phyloP scores from a whole-genome alignment of 2,113 vertebrate genomes.

The Cyphomyrus discorhynchus region DNA sequence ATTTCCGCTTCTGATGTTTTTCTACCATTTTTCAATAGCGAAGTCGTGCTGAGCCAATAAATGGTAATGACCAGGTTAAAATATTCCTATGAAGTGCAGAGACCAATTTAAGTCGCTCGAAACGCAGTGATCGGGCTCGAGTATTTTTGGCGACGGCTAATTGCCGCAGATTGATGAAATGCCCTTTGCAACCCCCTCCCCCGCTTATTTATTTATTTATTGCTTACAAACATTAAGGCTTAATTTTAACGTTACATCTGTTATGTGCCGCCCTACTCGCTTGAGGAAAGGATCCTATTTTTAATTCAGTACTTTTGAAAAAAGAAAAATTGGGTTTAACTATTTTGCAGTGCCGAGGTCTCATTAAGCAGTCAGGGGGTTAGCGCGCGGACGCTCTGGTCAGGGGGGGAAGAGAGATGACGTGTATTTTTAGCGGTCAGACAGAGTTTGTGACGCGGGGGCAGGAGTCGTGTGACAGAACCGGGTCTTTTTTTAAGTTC shows the following conservation, averaged over 20 bases:
- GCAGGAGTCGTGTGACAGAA: neutral
- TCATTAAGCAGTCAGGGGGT: neutral
- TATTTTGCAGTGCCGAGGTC: neutral
- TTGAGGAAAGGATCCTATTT: neutral
- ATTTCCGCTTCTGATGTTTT: neutral
- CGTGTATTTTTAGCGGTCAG: neutral
- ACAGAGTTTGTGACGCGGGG: neutral
- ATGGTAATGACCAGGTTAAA: conserved; percentile 17
- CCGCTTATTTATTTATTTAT: conserved; percentile 4
- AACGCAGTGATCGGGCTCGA: neutral
- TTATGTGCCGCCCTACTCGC: neutral
- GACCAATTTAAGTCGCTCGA: neutral
- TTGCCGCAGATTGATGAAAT: conserved; percentile 13
- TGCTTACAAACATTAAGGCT: conserved; percentile 12
- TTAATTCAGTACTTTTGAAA: neutral
- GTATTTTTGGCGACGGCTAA: conserved; percentile 3
- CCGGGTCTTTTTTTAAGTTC: neutral
- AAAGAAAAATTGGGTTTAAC: neutral
- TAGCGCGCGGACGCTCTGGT: neutral
- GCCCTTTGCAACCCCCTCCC: neutral
- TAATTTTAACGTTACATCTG: conserved; percentile 16
- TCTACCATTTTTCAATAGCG: neutral
- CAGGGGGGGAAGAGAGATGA: neutral
- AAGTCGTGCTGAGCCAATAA: conserved; percentile 6
- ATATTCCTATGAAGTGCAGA: conserved; percentile 10